A percentile compares a stretch with the other conserved stretches of the same genome.
Conservation (phyloP, 2,888 invertebrate genomes). For the Phyllotreta striolata region DNA sequence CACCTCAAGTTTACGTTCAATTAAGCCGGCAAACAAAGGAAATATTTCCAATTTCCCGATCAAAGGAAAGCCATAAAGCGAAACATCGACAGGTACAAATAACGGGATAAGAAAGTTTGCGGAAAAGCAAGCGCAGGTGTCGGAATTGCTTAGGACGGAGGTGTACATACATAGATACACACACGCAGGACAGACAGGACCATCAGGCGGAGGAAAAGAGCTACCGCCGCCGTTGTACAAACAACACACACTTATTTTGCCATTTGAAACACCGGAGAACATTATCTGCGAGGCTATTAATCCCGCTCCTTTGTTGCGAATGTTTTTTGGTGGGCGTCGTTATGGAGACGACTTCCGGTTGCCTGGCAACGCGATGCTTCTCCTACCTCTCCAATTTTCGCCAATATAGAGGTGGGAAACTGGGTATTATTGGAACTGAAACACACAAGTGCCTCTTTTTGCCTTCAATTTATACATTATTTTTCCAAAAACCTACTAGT, state of each 20-base stretch:
- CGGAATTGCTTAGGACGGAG: slow-evolving; percentile 17
- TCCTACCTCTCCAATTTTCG: slow-evolving; percentile 42
- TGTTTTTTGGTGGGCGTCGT: slow-evolving; percentile 60
- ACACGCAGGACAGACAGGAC: slow-evolving; percentile 12
- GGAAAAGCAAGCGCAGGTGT: slow-evolving; percentile 24
- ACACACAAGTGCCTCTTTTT: too few species aligned
- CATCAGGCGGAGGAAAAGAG: slow-evolving; percentile 20
- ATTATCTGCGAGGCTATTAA: slow-evolving; percentile 61
- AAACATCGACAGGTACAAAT: too few species aligned
- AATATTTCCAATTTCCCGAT: too few species aligned
- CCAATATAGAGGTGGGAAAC: slow-evolving; percentile 15
- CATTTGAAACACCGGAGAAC: slow-evolving; percentile 59
- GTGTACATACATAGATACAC: slow-evolving; percentile 19
- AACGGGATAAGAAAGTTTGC: too few species aligned
- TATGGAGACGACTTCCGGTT: slow-evolving; percentile 60
- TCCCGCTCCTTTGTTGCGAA: slow-evolving; percentile 60
- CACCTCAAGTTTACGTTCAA: too few species aligned
- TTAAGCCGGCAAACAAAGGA: too few species aligned
- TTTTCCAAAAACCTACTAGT: too few species aligned
- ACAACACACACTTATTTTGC: slow-evolving; percentile 56
- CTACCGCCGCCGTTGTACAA: slow-evolving; percentile 34
- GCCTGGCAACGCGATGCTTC: slow-evolving; percentile 56
- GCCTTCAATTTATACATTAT: too few species aligned
- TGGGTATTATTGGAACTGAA: background rate
- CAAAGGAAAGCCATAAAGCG: too few species aligned